A percentile compares a stretch with the other conserved stretches of the same genome.
These are phyloP conservation scores for Nasua narica DNA, from an alignment of 2,797 vertebrate species.

Conservation along the genomic window DNA sequence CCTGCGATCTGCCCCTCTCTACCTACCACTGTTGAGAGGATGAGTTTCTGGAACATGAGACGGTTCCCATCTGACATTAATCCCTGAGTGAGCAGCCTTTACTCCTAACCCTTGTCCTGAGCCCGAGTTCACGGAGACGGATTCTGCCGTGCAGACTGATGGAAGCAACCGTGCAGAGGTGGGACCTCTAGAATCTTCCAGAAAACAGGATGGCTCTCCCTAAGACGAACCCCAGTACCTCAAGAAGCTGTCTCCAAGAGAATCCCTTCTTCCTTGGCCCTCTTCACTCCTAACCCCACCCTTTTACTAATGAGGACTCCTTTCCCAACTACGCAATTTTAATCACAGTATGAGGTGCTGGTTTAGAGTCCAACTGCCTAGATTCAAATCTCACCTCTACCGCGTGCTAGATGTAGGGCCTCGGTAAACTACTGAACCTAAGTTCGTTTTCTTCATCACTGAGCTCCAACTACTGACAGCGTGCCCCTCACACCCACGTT, in stretches of 20 bases:
- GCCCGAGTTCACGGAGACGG: background rate
- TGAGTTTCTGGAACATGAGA: background rate
- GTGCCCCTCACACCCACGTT: background rate
- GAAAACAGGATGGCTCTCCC: background rate
- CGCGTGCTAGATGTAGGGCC: background rate
- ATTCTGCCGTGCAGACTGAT: background rate
- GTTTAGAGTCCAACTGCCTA: background rate
- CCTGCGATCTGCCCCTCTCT: background rate
- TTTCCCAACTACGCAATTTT: background rate
- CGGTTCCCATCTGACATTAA: background rate
- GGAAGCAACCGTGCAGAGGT: background rate
- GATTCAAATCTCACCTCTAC: background rate
- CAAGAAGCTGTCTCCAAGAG: background rate
- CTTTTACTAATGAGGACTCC: background rate
- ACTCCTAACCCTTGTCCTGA: background rate
- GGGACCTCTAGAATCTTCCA: background rate
- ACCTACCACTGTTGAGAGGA: background rate
- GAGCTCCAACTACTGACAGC: background rate
- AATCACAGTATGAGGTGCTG: background rate
- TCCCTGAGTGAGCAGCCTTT: background rate
- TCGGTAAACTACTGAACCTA: background rate
- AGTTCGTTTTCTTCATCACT: background rate
- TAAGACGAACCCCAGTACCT: background rate
- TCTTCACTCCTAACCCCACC: background rate
- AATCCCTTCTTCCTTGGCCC: background rate